A percentile compares a stretch with the other conserved stretches of the same genome.
Evolutionary conservation across 2,888 invertebrate genomes (phyloP).

Genomic region (Polia nebulosa): DNA sequence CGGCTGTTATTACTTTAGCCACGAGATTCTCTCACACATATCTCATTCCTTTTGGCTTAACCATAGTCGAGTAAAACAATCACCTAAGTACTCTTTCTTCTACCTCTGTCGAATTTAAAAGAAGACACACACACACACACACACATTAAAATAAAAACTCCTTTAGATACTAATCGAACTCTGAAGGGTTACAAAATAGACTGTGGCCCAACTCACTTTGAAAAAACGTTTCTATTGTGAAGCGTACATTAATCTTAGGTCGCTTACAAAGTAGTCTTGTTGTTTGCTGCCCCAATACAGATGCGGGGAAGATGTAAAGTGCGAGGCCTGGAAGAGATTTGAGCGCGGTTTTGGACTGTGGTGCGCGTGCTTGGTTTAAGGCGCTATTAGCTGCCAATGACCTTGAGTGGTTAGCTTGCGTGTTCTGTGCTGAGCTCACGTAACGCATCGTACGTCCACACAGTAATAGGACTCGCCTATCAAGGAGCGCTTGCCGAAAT

Average conservation of each 20-base stretch:
- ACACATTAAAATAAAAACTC: conserved; percentile 38
- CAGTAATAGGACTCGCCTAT: no score
- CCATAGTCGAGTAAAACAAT: no score
- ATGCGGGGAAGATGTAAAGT: conserved; percentile 50
- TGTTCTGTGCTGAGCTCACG: no score
- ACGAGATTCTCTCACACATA: no score
- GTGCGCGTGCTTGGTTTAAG: not conserved
- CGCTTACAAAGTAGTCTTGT: conserved; percentile 72
- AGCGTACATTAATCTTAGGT: conserved; percentile 71
- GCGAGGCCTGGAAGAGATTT: conserved; percentile 16
- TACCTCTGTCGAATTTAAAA: not conserved
- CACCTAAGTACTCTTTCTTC: not conserved
- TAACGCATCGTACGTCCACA: no score
- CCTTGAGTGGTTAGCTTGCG: no score
- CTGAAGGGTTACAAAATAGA: conserved; percentile 64
- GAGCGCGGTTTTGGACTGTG: not conserved
- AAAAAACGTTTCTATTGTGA: conserved; percentile 72
- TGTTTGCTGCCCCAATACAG: conserved; percentile 68
- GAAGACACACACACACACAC: not conserved
- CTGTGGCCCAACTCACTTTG: conserved; percentile 61
- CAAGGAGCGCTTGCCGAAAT: no score
- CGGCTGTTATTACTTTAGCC: no score
- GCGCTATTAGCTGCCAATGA: not conserved
- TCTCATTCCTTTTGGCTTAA: no score
- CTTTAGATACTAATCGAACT: conserved; percentile 58